phyloP scores from a whole-genome alignment of 2,113 vertebrate genomes.

The Sclerurus mexicanus region DNA sequence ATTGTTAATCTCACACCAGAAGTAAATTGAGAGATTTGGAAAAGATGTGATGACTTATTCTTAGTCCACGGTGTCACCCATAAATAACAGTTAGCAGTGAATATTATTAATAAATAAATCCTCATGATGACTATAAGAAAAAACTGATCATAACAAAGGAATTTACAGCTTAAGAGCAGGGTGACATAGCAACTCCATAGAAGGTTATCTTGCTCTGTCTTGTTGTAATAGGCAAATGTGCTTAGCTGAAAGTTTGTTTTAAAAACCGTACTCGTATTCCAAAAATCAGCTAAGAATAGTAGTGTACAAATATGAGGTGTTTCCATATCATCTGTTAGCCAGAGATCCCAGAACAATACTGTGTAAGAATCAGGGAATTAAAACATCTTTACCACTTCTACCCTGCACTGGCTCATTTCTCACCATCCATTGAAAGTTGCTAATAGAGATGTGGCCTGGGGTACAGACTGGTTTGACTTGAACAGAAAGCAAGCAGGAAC shows the following conservation, averaged over 20 bases:
- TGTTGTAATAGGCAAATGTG: background rate
- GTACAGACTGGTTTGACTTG: background rate
- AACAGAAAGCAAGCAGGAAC: background rate
- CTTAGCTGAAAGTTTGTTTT: background rate
- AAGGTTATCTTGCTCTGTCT: constrained; percentile 4
- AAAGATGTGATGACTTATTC: background rate
- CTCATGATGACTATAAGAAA: background rate
- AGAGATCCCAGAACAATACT: background rate
- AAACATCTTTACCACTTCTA: background rate
- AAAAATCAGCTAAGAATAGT: background rate
- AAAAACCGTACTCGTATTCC: background rate
- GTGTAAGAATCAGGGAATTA: background rate
- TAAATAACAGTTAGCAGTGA: background rate
- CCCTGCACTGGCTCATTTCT: background rate
- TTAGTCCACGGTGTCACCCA: background rate
- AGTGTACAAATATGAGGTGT: background rate
- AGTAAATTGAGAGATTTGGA: background rate
- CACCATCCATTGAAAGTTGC: background rate
- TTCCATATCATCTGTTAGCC: background rate
- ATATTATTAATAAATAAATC: background rate
- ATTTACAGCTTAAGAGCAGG: constrained; percentile 15
- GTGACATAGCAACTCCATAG: background rate
- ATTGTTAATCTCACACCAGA: background rate
- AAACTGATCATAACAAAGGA: background rate
- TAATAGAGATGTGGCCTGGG: background rate